Conservation (phyloP, 2,797 vertebrate species). For the Rhincodon typus region DNA sequence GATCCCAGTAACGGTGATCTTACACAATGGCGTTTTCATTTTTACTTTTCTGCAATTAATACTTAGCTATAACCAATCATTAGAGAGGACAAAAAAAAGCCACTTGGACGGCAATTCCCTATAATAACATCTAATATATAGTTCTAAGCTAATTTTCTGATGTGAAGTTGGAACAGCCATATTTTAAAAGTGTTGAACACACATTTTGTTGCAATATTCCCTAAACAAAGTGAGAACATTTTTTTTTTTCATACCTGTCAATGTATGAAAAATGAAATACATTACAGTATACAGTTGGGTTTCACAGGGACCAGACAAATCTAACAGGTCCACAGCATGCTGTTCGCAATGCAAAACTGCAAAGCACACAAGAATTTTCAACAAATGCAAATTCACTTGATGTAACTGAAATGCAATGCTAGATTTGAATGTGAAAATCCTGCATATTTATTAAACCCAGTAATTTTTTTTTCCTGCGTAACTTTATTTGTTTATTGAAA, state of each 20-base stretch:
- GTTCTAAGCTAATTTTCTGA: background rate
- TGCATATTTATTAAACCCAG: background rate
- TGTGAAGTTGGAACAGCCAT: background rate
- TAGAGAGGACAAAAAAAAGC: background rate
- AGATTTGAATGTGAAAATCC: background rate
- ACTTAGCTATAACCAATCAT: background rate
- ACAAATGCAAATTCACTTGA: background rate
- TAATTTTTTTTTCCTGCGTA: background rate
- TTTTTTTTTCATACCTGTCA: background rate
- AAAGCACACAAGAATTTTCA: background rate
- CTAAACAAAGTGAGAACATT: slow-evolving; percentile 20
- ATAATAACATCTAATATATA: background rate
- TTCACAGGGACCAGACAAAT: background rate
- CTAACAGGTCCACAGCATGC: background rate
- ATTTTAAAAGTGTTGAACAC: slow-evolving; percentile 1
- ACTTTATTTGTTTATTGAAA: background rate
- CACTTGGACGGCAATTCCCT: background rate
- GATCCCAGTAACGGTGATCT: background rate
- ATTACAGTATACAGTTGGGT: slow-evolving; percentile 21
- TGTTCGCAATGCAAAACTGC: slow-evolving; percentile 3
- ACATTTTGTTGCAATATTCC: background rate
- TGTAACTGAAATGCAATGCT: background rate
- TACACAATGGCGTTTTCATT: background rate
- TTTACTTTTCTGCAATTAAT: background rate
- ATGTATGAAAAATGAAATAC: slow-evolving; percentile 20